Base-by-base conservation (phyloP, 2,797 vertebrate species). In the Rhinoraja longicauda region DNA sequence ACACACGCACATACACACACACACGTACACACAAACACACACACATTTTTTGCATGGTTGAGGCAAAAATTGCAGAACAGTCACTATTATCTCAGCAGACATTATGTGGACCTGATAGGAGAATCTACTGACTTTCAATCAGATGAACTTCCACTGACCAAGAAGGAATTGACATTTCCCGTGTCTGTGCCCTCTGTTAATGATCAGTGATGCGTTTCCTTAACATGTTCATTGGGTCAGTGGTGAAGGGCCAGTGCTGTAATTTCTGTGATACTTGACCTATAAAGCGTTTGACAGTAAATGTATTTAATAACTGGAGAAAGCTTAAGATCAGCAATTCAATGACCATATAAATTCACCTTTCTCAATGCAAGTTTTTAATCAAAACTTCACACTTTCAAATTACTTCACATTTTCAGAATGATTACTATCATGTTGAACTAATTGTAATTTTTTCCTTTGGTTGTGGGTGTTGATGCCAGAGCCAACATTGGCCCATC, bases 261-360 rank as follows among this genome's bases (percentile, higher is more conserved):
- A 67, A 19, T 84, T 24, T 36, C 36, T 88, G 62, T 67, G 67
- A 67, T 57, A 59, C 62, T 62, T 86, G 29, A 62, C n/a, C 62
- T 86, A 59, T 84, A 29, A 84, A 84, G 24, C 84, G 64, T 7
- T 88, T 88, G 84, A 32, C 84, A 88, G n/a, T 32, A 32, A 62
- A 62, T 64, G 29, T 29, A 86, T 17, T 62, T 64, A 86, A 86
- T 57, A 86, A 13, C 84, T 21, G 59, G 59, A 7, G 88, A 88
- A 32, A 64, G 59, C 24, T 84, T 29, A 26, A 36, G 62, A 21
- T 67, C 62, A 64, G 8, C n/a, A 88, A 64, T 88, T n/a, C 62
- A 67, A 67, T 88, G 39, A 67, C 21, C 59, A 29, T 84, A 45
- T 82, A 82, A 82, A 84, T 59, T 84, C 53, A 64, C 62, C 70